These are phyloP conservation scores for Phrynocephalus guinanensis DNA, from an alignment of 2,797 vertebrate species.

Conservation along the genomic window DNA sequence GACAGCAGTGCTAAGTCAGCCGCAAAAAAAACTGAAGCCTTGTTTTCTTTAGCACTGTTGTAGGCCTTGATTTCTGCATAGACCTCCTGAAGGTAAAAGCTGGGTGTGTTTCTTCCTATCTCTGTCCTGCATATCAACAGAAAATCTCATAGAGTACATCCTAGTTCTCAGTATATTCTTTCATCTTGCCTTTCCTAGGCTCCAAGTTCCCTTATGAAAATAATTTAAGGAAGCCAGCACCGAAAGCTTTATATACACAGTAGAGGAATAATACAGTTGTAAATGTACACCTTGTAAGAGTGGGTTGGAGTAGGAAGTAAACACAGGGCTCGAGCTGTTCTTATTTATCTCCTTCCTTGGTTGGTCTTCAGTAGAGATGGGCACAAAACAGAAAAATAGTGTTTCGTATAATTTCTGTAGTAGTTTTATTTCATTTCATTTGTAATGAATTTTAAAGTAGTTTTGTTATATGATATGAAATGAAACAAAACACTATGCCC, in stretches of 20 bases:
- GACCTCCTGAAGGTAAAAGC: neutral
- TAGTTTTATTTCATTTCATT: too few relatives aligned
- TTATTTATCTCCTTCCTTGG: neutral
- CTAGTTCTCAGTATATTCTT: neutral
- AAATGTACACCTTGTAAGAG: neutral
- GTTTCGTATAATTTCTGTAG: too few relatives aligned
- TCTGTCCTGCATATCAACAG: neutral
- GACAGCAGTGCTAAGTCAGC: neutral
- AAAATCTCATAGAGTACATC: neutral
- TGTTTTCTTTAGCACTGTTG: slow-evolving; percentile 35
- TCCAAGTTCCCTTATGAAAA: neutral
- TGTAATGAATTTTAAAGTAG: too few relatives aligned
- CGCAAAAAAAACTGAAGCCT: neutral
- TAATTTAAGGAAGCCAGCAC: neutral
- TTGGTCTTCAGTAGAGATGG: neutral
- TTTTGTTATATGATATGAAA: too few relatives aligned
- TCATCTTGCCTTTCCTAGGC: neutral
- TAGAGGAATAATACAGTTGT: neutral
- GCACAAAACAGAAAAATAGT: too few relatives aligned
- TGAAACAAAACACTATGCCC: too few relatives aligned
- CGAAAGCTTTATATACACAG: neutral
- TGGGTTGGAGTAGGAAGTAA: neutral
- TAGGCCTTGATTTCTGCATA: neutral
- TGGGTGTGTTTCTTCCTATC: neutral
- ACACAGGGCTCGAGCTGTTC: neutral